Evolutionary conservation across 2,888 invertebrate species (phyloP), one percentile per base, ranked within the genome.

Genomic region (Slavum lentiscoides): DNA sequence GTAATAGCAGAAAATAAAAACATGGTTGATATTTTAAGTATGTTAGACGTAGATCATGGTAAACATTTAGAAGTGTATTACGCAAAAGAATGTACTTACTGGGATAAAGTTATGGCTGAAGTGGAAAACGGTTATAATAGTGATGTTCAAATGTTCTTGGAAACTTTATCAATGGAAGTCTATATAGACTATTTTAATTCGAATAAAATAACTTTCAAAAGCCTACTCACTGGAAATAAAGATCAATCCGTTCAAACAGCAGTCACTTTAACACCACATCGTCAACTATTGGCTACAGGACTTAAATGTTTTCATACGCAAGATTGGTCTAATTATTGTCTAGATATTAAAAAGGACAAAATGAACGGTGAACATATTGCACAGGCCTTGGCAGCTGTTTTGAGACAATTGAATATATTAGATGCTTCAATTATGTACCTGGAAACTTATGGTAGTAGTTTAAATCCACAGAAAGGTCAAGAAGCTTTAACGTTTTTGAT

Each of bases 1-100:
- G 66, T 55, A 64, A 72, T 80, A 55, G 72, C 72, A 23, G 72
- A 72, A 80, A 72, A 19, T 72, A 80, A 80, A 72, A 70, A 70
- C 19, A 58, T 70, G 64, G n/a, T n/a, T 43, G 66, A 58, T 7
- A 72, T 80, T 64, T 64, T 80, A 66, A 66, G 64, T 55, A 4
- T 80, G 43, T 66, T 80, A 13, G 58, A 23, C 23, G 1, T 6
- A 6, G 15, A 70, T 58, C 5, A 58, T 55, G 17, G 13, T 17
- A n/a, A 64, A n/a, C 39, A 70, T 15, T 17, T 39, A 43, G 43
- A 72, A 64, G 62, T 23, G 23, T 66, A 15, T 58, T n/a, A 30
- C 72, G 23, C 43, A 17, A 55, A 64, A 23, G 72, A 80, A 58
- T 0, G 30, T 23, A 6, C 58, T 43, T 72, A 72, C 17, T 80